A percentile compares a stretch with the other conserved stretches of the same genome.
These are phyloP conservation scores for Rhadinocentrus ornatus DNA, from an alignment of 2,797 vertebrate genomes.

Conservation along the genomic window DNA sequence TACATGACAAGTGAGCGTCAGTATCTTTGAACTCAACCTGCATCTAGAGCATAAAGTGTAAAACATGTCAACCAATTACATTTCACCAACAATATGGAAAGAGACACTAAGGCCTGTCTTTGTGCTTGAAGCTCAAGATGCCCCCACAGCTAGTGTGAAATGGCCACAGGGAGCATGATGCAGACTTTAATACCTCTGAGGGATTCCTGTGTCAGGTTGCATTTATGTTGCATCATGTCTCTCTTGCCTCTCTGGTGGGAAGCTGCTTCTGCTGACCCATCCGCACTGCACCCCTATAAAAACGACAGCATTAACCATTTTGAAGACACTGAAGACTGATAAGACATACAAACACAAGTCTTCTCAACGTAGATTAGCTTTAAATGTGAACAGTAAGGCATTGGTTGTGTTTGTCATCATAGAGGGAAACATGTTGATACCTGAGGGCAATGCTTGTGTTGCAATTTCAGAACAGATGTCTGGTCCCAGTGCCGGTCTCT, in stretches of 20 bases:
- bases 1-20: neutral
- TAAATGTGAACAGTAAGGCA: constrained; percentile 7
- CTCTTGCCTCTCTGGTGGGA: constrained; percentile 39
- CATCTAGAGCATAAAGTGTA: neutral
- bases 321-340: constrained; percentile 30
- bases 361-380: constrained; percentile 15
- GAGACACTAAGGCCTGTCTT: constrained; percentile 16
- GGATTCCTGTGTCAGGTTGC: constrained; percentile 70
- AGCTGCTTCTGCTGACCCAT: constrained; percentile 44
- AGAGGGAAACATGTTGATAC: constrained; percentile 25
- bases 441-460: constrained; percentile 7
- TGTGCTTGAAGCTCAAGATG: constrained; percentile 10
- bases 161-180: constrained; percentile 43
- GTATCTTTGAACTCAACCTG: neutral
- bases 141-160: constrained; percentile 34
- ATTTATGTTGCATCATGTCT: constrained; percentile 75
- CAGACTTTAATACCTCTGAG: constrained; percentile 44
- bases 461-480: constrained; percentile 10
- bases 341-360: constrained; percentile 17
- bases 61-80: constrained; percentile 1
- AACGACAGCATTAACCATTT: constrained; percentile 43
- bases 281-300: constrained; percentile 2
- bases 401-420: constrained; percentile 5
- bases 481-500: no score
- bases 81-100: constrained; percentile 12